Percentiles rank a stretch among this genome's conserved stretches.
Evolutionary conservation across 2,888 invertebrate species (phyloP).

Genomic region (Ophion costatus): DNA sequence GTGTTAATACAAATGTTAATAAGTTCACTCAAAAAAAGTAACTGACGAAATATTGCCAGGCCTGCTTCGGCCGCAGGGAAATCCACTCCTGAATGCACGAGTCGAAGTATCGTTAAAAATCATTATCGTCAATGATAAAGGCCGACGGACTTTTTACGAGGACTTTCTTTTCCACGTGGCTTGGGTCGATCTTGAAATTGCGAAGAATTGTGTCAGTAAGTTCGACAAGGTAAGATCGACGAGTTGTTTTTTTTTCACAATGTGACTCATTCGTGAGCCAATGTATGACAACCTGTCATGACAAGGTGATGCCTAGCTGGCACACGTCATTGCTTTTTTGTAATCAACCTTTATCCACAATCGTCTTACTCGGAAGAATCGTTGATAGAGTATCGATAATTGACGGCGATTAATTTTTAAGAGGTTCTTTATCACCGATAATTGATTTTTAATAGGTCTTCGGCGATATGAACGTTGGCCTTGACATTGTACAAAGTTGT

Average conservation of each 20-base stretch:
- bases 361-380: neutral
- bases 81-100: neutral
- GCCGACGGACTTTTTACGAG: neutral
- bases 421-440: neutral
- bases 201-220: neutral
- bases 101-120: constrained; percentile 1
- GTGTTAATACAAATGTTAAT: no score
- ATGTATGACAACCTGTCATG: neutral
- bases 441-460: constrained; percentile 6
- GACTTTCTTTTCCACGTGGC: neutral
- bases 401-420: neutral
- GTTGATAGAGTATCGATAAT: constrained; percentile 25
- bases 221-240: neutral
- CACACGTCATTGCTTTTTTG: neutral
- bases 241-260: neutral
- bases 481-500: constrained; percentile 15
- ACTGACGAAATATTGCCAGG: neutral
- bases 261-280: neutral
- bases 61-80: neutral
- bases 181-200: neutral
- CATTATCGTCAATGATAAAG: constrained; percentile 6
- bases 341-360: neutral
- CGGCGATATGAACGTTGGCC: neutral
- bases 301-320: neutral
- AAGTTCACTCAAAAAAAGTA: no score